Conservation (phyloP, 2,797 vertebrate species). For the Enoplosus armatus region DNA sequence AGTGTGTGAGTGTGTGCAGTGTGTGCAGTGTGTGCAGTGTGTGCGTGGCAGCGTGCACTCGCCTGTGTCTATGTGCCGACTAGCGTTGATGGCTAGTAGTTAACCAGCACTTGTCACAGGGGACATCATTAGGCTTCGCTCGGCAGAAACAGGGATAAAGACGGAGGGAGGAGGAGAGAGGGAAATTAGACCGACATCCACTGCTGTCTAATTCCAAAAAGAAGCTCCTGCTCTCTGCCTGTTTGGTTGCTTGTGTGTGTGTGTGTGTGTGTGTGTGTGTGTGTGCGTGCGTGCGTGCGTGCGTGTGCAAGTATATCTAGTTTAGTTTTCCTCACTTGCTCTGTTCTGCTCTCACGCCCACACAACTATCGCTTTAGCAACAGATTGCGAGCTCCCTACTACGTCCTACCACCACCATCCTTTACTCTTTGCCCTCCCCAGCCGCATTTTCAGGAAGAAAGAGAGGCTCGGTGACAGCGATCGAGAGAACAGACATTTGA, state of each 20-base stretch:
- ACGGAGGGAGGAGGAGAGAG: slow-evolving; percentile 51
- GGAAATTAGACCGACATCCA: slow-evolving; percentile 64
- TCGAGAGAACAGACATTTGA: not conserved
- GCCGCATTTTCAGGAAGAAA: slow-evolving; percentile 4
- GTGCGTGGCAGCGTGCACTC: not conserved
- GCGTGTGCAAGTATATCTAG: slow-evolving; percentile 21
- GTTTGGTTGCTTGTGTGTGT: slow-evolving; percentile 17
- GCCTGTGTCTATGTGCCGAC: slow-evolving; percentile 29
- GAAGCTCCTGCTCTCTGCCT: slow-evolving; percentile 17
- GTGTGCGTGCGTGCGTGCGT: no score
- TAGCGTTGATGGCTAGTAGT: slow-evolving; percentile 57
- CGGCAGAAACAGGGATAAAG: slow-evolving; percentile 60
- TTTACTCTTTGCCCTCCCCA: slow-evolving; percentile 1
- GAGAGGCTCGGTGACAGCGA: not conserved
- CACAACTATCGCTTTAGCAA: slow-evolving; percentile 52
- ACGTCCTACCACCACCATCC: slow-evolving; percentile 28
- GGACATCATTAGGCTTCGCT: slow-evolving; percentile 80
- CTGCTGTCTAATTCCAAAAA: slow-evolving; percentile 60
- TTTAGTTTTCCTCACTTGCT: slow-evolving; percentile 47
- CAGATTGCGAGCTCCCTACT: slow-evolving; percentile 57
- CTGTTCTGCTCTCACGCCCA: slow-evolving; percentile 56
- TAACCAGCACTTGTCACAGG: slow-evolving; percentile 73
- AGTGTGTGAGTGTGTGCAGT: slow-evolving; percentile 24
- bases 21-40: slow-evolving; percentile 29
- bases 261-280: not conserved